A percentile compares a stretch with the other conserved stretches of the same genome.
These are phyloP conservation scores for Toxotes lorentzi DNA, from an alignment of 2,797 vertebrate species.

Conservation along the genomic window DNA sequence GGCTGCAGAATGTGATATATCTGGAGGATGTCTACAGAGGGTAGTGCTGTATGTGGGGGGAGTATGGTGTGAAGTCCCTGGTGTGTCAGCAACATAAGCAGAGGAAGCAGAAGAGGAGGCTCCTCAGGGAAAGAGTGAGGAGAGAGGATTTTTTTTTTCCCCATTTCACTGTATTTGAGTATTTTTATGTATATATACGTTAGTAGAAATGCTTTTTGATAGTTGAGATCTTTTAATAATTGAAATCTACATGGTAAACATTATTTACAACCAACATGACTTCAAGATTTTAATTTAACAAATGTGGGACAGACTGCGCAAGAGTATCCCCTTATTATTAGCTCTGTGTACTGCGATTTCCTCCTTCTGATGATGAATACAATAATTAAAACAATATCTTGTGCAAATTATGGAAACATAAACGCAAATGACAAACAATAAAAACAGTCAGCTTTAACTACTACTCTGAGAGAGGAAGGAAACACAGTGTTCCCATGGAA, in stretches of 20 bases:
- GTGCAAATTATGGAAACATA: background rate
- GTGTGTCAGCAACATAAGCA: conserved; percentile 69
- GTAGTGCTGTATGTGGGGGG: conserved; percentile 64
- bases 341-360: background rate
- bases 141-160: conserved; percentile 7
- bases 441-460: conserved; percentile 4
- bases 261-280: background rate
- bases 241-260: background rate
- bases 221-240: too few relatives aligned
- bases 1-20: conserved; percentile 53
- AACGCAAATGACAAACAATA: background rate
- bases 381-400: conserved; percentile 1
- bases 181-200: conserved; percentile 1
- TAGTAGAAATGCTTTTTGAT: background rate
- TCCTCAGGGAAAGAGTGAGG: conserved; percentile 43
- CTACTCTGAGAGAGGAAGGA: background rate
- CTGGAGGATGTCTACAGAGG: conserved; percentile 59
- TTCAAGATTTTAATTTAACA: background rate
- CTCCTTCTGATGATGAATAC: background rate
- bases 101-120: conserved; percentile 58
- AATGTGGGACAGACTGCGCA: background rate
- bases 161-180: conserved; percentile 10
- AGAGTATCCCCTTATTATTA: background rate
- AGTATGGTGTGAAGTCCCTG: conserved; percentile 63
- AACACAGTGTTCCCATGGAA: conserved; percentile 24